Base-by-base conservation (phyloP, 2,888 invertebrate species). In the Ptychoptera albimana region DNA sequence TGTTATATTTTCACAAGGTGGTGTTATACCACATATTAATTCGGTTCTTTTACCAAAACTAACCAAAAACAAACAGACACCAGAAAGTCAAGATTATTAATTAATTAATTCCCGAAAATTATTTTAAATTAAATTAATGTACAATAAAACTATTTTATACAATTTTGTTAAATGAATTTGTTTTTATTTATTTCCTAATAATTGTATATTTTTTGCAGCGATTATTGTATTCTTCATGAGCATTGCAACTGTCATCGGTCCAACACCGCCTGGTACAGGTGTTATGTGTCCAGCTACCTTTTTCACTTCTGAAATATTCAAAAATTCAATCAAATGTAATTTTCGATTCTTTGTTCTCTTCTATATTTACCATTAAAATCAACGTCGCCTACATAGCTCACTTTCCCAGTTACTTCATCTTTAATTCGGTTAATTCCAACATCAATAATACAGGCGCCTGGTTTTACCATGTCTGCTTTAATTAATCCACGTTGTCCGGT, bases 221-320 rank as follows among this genome's bases (percentile, higher is more conserved):
- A 71, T 68, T 47, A 91, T 71, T 0, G 91, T 91, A 60, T 93
- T 93, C 52, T 76, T 77, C 86, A 93, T 87, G 32, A 93, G 64
- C 88, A 91, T 91, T 1, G 89, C 84, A 0, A 92, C 91, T 0
- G 93, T 93, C 82, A 92, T 86, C 1, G 92, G 92, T 0, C 92
- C 92, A 5, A 88, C 92, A 2, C 93, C 93, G 2, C 92, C 76
- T 1, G 92, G 92, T 0, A 92, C 93, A 1, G 92, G 91, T 0
- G 91, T 89, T 39, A 93, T 79, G 43, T 79, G 72, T 9, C 86
- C 84, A 8, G 91, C 92, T 16, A 87, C 71, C 63, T 86, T 72
- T 46, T 73, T 73, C 1, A 88, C 88, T 62, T 72, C 76, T 80
- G 69, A 46, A 42, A 38, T 39, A 38, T 50, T 59, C 61, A 52